Evolutionary conservation across 2,797 vertebrate species (phyloP), one percentile per base, ranked within the genome.

Genomic region (Spatula versicolor): DNA sequence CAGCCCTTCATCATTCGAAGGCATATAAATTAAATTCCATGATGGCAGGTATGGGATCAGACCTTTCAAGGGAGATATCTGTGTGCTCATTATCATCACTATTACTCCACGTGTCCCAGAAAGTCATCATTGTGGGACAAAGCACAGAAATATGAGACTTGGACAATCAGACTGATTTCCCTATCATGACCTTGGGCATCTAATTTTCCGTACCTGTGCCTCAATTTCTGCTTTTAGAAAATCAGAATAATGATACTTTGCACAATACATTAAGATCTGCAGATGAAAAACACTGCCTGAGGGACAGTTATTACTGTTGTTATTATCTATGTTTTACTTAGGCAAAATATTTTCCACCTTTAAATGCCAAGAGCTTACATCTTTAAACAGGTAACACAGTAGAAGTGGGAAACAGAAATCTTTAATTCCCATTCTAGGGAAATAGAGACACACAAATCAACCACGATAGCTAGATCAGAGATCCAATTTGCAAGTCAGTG

Each of bases 1-100:
- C 77, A 95, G 67, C 37, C 43, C 92, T 94, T 95, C 93, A 92
- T 90, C 85, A 56, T 96, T 93, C 85, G 45, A 67, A 90, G 45
- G 78, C 45, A 33, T 90, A 94, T 90, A 93, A 96, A 92, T 93
- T 77, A 71, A 92, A 80, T 72, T 92, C 60, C 39, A 46, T 77
- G 63, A 63, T 86, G 85, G 46, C 71, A 84, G 90, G 71, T 84
- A 35, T 80, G 77, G 68, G 85, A 92, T 92, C 87, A 92, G 78
- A 74, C 85, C 78, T 95, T 96, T 92, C 78, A 94, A 88, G 92
- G 72, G 58, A 93, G 63, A 11, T 76, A 71, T 60, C 84, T 84
- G n/a, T 75, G 73, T 46, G 67, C 60, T 92, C 45, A 30, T 96
- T 92, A 74, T 41, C 56, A 58, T 86, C 74, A 33, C 83, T 91